Conservation (phyloP, 2,888 invertebrate species). For the Quadroppia sp. region DNA sequence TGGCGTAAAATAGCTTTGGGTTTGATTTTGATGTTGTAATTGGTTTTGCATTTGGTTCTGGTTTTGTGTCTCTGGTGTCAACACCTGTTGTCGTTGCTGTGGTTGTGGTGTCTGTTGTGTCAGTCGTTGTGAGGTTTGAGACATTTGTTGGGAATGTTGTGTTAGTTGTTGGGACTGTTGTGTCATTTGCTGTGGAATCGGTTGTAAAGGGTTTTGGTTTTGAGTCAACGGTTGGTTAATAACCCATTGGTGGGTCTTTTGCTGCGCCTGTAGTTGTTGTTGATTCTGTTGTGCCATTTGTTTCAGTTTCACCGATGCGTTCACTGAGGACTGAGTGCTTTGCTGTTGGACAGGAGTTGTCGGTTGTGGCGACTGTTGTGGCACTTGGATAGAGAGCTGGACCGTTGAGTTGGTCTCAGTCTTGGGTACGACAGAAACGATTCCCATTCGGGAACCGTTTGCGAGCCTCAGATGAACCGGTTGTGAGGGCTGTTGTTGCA, state of each 20-base stretch:
- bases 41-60: conserved; percentile 7
- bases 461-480: conserved; percentile 10
- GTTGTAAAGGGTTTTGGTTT: background rate
- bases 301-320: conserved; percentile 24
- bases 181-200: background rate
- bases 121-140: background rate
- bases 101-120: background rate
- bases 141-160: background rate
- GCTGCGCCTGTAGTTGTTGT: background rate
- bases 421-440: conserved; percentile 20
- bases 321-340: conserved; percentile 19
- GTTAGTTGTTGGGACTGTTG: conserved; percentile 17
- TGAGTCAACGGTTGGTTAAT: background rate
- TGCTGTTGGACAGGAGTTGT: background rate
- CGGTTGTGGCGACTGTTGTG: conserved; percentile 8
- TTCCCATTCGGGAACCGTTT: conserved; percentile 10
- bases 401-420: conserved; percentile 15
- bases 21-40: background rate
- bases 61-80: background rate
- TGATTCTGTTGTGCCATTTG: conserved; percentile 35
- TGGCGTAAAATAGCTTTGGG: conserved; percentile 24
- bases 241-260: conserved; percentile 27
- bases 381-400: conserved; percentile 34
- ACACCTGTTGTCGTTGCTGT: conserved; percentile 24
- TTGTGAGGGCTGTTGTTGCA: conserved; percentile 24